Conservation (phyloP, 2,797 vertebrate species). For the Pristis pectinata region DNA sequence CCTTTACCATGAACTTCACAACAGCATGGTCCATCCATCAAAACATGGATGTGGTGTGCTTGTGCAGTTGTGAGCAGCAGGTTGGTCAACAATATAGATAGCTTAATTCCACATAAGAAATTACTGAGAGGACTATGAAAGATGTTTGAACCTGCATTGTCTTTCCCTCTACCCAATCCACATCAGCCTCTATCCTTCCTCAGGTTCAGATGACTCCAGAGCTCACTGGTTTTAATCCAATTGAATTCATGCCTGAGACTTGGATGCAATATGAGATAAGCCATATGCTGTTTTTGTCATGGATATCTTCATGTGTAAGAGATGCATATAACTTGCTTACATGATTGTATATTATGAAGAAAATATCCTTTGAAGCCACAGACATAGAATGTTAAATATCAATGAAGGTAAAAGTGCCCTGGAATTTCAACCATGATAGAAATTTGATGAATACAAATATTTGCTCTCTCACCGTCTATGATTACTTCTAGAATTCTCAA, state of each 20-base stretch:
- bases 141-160: background rate
- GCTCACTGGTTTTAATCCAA: background rate
- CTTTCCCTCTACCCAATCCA: background rate
- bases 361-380: background rate
- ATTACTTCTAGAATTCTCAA: background rate
- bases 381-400: background rate
- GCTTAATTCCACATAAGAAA: background rate
- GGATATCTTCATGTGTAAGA: background rate
- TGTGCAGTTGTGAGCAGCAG: background rate
- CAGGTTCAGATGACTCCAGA: background rate
- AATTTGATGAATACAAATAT: conserved; percentile 1
- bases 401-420: background rate
- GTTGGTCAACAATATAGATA: background rate
- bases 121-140: background rate
- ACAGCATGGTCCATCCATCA: background rate
- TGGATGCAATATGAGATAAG: background rate
- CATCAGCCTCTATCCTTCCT: too few relatives aligned
- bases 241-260: background rate
- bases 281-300: background rate
- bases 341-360: background rate
- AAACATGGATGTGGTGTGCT: background rate
- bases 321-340: background rate
- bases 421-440: conserved; percentile 13
- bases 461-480: background rate
- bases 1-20: background rate